Percentiles rank a stretch among this genome's conserved stretches.
phyloP scores from a whole-genome alignment of 2,113 vertebrate genomes.

The Zingel zingel region DNA sequence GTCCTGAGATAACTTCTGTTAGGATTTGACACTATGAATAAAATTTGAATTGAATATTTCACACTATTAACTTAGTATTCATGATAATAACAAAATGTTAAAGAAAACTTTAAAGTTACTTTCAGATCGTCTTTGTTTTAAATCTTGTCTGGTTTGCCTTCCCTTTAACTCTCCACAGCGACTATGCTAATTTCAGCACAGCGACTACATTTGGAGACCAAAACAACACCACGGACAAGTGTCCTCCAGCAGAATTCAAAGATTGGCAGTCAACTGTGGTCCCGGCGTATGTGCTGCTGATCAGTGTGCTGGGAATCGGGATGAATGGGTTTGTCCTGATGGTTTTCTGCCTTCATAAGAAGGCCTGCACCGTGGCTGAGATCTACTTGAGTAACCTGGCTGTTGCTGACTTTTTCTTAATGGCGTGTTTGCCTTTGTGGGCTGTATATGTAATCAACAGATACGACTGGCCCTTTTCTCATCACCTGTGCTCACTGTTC shows the following conservation, averaged over 20 bases:
- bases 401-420: constrained; percentile 87
- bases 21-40: no score
- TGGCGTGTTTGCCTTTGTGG: constrained; percentile 89
- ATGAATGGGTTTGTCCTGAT: constrained; percentile 90
- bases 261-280: constrained; percentile 78
- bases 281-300: constrained; percentile 85
- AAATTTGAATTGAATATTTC: no score
- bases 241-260: neutral
- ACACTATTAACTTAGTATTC: neutral
- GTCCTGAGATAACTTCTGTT: no score
- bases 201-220: neutral
- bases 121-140: neutral
- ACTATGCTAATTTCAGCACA: neutral
- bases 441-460: constrained; percentile 81
- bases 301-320: constrained; percentile 83
- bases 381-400: constrained; percentile 92
- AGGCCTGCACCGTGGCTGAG: constrained; percentile 88
- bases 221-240: constrained; percentile 18
- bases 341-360: constrained; percentile 88
- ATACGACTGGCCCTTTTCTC: constrained; percentile 85
- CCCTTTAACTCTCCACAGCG: constrained; percentile 22
- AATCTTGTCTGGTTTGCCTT: neutral
- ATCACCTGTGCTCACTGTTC: constrained; percentile 84
- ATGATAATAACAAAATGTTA: neutral
- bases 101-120: neutral